Base-by-base conservation (phyloP, 2,888 invertebrate genomes). In the Deladenus siricidicola region DNA sequence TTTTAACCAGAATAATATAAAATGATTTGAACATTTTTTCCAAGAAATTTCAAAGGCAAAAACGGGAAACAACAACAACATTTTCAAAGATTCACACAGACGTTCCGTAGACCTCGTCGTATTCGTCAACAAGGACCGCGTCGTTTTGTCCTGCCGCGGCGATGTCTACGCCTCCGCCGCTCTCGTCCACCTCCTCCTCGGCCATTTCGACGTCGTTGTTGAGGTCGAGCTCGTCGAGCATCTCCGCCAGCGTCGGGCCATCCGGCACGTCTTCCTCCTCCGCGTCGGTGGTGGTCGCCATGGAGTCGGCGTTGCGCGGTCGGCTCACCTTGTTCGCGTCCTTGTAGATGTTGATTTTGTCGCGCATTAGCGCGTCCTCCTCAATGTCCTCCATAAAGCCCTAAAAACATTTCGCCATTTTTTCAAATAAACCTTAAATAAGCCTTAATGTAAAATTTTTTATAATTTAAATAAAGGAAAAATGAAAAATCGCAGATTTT, bases 371-470 rank as follows among this genome's bases (percentile, higher is more conserved):
- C 3, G 87, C 86, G 81, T 98, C 93, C 81, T 98, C 96, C 80
- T 98, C 98, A 67, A 98, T 82, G 79, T 98, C 98, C 73, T 96
- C 91, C 81, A 96, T 83, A 83, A 98, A 98, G 71, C 59, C 56
- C 63, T 67, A 28, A 26, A 69, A 62, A 43, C 28, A 23, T 19
- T 21, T 2, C 10, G 10, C 6, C 3, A 39, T 43, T 42, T 3
- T 17, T 28, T 3, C 30, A 34, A 10, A n/a, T n/a, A n/a, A n/a
- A n/a, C n/a, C n/a, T n/a, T n/a, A n/a, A n/a, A n/a, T n/a, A n/a
- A n/a, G n/a, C n/a, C n/a, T n/a, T n/a, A n/a, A n/a, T n/a, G n/a
- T n/a, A n/a, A n/a, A 52, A 52, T 17, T 52, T 52, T 52, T 34
- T 24, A 3, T 21, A n/a, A 1, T 19, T 49, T n/a, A 3, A 3